Percentiles rank a stretch among this genome's conserved stretches.
phyloP scores from a whole-genome alignment of 2,888 invertebrate species.

The Polydesmus complanatus region DNA sequence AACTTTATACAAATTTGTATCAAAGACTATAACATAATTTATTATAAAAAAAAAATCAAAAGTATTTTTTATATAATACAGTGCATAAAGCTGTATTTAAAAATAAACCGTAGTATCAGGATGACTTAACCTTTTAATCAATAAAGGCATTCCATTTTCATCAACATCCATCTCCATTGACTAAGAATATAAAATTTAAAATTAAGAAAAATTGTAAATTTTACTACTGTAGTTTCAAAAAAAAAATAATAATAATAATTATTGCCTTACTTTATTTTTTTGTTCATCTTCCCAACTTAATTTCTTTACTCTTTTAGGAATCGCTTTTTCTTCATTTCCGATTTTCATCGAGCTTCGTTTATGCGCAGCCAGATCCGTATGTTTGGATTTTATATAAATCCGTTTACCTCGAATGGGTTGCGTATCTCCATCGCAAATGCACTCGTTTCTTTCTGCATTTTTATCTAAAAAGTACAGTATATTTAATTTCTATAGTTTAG shows the following conservation, averaged over 20 bases:
- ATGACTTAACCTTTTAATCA: not conserved
- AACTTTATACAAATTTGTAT: too few species aligned
- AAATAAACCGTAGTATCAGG: not conserved
- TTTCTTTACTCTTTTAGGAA: constrained; percentile 58
- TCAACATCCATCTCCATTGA: not conserved
- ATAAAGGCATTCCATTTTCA: not conserved
- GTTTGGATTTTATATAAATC: not conserved
- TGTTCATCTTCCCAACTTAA: constrained; percentile 58
- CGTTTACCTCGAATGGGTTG: not conserved
- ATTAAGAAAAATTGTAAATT: too few species aligned
- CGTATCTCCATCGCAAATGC: not conserved
- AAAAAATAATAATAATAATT: too few species aligned
- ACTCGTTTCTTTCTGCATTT: too few species aligned
- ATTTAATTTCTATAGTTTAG: too few species aligned
- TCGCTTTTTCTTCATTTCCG: constrained; percentile 37
- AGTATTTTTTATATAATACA: too few species aligned
- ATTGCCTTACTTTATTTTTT: constrained; percentile 19
- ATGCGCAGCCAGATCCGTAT: not conserved
- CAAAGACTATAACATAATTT: too few species aligned
- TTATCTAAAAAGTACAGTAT: too few species aligned
- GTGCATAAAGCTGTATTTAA: too few species aligned
- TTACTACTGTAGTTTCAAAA: too few species aligned
- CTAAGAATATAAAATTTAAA: not conserved
- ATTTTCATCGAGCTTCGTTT: constrained; percentile 11
- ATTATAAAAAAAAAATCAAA: too few species aligned